Evolutionary conservation across 2,888 invertebrate genomes (phyloP).

Genomic region (Mongoloraphidia duomilia): DNA sequence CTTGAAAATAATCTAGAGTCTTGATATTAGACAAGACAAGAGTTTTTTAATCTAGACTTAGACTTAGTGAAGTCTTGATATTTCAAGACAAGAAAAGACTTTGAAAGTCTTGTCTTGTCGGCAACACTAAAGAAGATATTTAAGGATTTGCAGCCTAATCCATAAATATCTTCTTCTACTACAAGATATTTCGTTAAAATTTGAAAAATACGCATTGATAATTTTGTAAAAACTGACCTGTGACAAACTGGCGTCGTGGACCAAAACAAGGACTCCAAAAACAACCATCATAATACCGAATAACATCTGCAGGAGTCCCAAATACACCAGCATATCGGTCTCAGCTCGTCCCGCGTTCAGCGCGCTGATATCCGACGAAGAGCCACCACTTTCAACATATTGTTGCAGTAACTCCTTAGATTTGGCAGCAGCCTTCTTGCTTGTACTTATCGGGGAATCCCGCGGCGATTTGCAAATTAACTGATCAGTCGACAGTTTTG

Average conservation of each 20-base stretch:
- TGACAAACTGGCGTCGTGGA: slow-evolving; percentile 39
- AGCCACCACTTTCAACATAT: not conserved
- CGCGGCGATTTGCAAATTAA: slow-evolving; percentile 40
- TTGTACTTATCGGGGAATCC: slow-evolving; percentile 20
- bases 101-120: no score
- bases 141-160: no score
- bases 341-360: slow-evolving; percentile 27
- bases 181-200: no score
- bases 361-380: slow-evolving; percentile 10
- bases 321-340: slow-evolving; percentile 32
- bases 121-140: no score
- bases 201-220: no score
- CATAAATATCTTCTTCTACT: no score
- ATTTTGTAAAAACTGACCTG: slow-evolving; percentile 20
- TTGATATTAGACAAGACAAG: no score
- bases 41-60: no score
- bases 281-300: slow-evolving; percentile 47
- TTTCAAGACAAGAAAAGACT: no score
- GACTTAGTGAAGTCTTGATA: no score
- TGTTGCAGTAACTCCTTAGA: slow-evolving; percentile 9
- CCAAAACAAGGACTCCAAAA: slow-evolving; percentile 46
- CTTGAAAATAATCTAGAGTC: no score
- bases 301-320: slow-evolving; percentile 44
- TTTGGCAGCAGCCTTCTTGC: slow-evolving; percentile 15
- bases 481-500: slow-evolving; percentile 37